Base-by-base conservation (phyloP, 2,888 invertebrate genomes). In the Drosophila putrida region DNA sequence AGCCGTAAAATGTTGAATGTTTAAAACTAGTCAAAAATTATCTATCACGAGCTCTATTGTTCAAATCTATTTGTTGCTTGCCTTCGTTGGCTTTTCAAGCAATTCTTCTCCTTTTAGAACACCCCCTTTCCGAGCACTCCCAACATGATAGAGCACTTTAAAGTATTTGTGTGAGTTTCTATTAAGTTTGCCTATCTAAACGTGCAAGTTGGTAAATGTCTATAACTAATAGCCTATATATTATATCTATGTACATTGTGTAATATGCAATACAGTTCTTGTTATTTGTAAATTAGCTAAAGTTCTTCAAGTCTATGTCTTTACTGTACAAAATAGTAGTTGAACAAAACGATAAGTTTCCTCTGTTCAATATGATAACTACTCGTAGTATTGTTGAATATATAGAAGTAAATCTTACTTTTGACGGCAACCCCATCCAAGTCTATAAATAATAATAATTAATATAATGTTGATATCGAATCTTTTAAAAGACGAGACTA, bases 151-250 rank as follows among this genome's bases (percentile, higher is more conserved):
- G 20, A 54, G 50, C 10, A 50, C 28, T 20, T 39, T 5, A 11
- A 46, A 43, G 20, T 67, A 50, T 61, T 51, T 38, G 8, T 67
- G 61, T 70, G 36, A 62, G 36, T 25, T 59, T 46, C 62, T 20
- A 47, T 67, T 65, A 70, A 66, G 68, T 64, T 66, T 58, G 66
- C 38, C 73, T 68, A 60, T 61, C 68, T 59, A 47, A 64, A 62
- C 67, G 71, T 62, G 80, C 75, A 78, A 46, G 60, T 59, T 58
- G 61, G 31, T 80, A 49, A 71, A 71, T 78, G 82, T 80, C 78
- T 82, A 82, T 68, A 65, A 66, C 61, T 75, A 65, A 53, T 47
- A 54, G 61, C 57, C n/a, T 36, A 41, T 8, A 74, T 10, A 39
- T 44, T 44, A 47, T 41, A 49, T 38, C 58, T 54, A 27, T 62